Evolutionary conservation across 2,113 vertebrate species (phyloP).

Genomic region (Rhombomys opimus): DNA sequence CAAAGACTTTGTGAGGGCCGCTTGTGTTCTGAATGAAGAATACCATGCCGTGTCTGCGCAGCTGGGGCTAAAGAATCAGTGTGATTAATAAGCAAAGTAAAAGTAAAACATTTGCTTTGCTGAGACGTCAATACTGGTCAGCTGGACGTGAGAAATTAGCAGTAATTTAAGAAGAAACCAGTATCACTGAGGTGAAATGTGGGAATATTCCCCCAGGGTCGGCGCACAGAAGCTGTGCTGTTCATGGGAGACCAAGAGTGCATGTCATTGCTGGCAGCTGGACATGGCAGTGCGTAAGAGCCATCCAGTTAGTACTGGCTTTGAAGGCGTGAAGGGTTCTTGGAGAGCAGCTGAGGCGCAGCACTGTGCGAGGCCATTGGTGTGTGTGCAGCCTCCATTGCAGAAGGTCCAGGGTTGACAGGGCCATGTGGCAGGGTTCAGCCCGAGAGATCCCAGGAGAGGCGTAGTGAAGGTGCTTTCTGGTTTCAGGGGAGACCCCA

Average conservation of each 20-base stretch:
- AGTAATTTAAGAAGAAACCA: neutral
- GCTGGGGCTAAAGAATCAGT: neutral
- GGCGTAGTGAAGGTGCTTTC: neutral
- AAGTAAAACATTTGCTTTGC: neutral
- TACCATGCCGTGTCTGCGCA: neutral
- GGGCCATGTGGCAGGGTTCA: too few species aligned
- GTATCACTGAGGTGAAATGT: neutral
- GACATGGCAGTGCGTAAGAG: neutral
- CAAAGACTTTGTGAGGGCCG: neutral
- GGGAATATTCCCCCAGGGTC: neutral
- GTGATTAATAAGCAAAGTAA: too few species aligned
- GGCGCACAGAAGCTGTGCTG: neutral
- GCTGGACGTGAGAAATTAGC: neutral
- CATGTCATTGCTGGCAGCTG: neutral
- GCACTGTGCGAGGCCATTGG: neutral
- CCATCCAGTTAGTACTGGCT: neutral
- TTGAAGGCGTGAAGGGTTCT: neutral
- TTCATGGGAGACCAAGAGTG: neutral
- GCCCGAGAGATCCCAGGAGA: neutral
- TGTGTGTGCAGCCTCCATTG: neutral
- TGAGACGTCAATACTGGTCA: neutral
- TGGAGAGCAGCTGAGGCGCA: neutral
- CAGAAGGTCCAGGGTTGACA: neutral
- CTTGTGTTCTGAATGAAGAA: neutral
- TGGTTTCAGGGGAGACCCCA: neutral